Base-by-base conservation (phyloP, 2,888 invertebrate species). In the Machimus atricapillus region DNA sequence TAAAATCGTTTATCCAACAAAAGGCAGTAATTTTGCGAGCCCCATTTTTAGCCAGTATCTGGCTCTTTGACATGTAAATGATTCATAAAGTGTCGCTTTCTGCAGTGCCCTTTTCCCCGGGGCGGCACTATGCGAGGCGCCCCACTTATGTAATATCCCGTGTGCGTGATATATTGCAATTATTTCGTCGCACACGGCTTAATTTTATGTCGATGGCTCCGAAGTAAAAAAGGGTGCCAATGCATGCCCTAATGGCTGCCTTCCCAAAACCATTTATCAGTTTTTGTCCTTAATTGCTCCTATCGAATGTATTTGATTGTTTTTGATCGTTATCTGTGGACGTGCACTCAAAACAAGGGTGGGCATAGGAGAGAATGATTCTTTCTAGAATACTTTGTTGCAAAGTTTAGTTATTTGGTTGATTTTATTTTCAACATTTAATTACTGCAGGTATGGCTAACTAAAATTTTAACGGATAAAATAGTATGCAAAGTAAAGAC, bases 141-240 rank as follows among this genome's bases (percentile, higher is more conserved):
- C 8, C 40, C 78, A 37, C 37, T 43, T 78, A 43, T 40, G 43
- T 43, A 78, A 78, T 78, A 43, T 40, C 37, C 43, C 27, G 66
- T 66, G 66, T 78, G 78, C 78, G 78, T 78, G 78, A 78, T 78
- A 78, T 78, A 23, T 78, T 40, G 78, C 78, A 78, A 78, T 78
- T 78, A 78, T 34, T 40, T 12, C 43, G 14, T 43, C 40, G 27
- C 66, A 27, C 66, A 78, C 43, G 12, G 37, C 78, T 19, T 43
- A 43, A 78, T 78, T 37, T 76, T n/a, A n/a, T 34, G 66, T 27
- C n/a, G 52, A 52, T 52, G 52, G 66, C 23, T 8, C 66, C 12
- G 66, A 12, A 19, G 27, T 66, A 23, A 52, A 27, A 66, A 12
- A 23, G 19, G 66, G 66, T 27, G 66, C 27, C 4, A 66, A 19